Percentiles rank a stretch among this genome's conserved stretches.
phyloP scores from a whole-genome alignment of 2,797 vertebrate genomes.

The Hemibagrus guttatus region DNA sequence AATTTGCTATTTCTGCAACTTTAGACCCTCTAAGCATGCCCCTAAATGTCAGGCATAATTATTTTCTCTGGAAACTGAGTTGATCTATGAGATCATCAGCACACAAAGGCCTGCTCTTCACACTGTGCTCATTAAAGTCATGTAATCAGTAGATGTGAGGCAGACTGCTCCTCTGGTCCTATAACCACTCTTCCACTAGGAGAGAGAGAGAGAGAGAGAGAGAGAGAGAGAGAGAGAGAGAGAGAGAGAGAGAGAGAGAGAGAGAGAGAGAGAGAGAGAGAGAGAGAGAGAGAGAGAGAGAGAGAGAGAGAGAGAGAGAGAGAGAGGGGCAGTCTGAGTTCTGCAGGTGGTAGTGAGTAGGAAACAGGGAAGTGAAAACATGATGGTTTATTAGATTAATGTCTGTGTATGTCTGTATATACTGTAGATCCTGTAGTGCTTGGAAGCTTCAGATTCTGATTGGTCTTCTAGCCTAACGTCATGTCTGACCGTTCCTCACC shows the following conservation, averaged over 20 bases:
- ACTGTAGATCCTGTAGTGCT: too few species aligned
- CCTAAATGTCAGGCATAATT: constrained; percentile 57
- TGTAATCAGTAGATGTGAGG: constrained; percentile 13
- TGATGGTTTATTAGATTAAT: not conserved
- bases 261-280: too few species aligned
- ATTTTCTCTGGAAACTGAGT: constrained; percentile 31
- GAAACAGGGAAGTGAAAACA: not conserved
- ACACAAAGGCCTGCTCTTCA: constrained; percentile 29
- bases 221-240: too few species aligned
- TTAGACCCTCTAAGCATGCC: constrained; percentile 40
- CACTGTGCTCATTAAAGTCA: constrained; percentile 30
- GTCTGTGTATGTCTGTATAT: not conserved
- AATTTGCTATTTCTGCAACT: constrained; percentile 42
- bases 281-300: too few species aligned
- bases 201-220: too few species aligned
- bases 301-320: too few species aligned
- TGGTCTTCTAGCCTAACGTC: not conserved
- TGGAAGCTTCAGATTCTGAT: not conserved
- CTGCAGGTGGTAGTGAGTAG: not conserved
- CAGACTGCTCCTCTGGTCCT: not conserved
- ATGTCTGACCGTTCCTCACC: not conserved
- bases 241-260: too few species aligned
- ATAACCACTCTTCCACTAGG: not conserved
- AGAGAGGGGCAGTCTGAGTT: not conserved
- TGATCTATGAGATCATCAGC: constrained; percentile 30